phyloP scores from a whole-genome alignment of 2,888 invertebrate species.

The Syritta pipiens region DNA sequence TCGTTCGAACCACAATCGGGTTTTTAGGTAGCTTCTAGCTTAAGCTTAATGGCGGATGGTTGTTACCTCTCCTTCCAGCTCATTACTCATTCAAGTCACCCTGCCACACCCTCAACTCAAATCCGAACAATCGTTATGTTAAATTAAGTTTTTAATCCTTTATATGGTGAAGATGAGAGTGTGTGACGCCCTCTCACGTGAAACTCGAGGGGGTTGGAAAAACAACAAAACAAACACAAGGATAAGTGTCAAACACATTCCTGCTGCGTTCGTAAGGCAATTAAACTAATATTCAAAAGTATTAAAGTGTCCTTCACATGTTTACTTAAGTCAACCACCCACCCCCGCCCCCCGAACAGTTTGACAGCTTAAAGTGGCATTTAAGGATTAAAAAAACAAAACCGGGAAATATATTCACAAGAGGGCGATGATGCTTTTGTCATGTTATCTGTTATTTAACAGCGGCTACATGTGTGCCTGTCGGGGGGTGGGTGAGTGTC shows the following conservation, averaged over 20 bases:
- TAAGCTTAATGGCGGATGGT: conserved; percentile 6
- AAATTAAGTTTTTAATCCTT: conserved; percentile 67
- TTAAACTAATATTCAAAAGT: conserved; percentile 59
- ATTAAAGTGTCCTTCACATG: conserved; percentile 45
- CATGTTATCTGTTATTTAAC: conserved; percentile 61
- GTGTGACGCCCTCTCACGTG: background rate
- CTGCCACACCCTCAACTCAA: conserved; percentile 4
- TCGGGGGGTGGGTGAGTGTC: conserved; percentile 23
- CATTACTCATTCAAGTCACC: conserved; percentile 44
- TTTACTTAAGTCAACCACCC: conserved; percentile 28
- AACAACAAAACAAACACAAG: conserved; percentile 30
- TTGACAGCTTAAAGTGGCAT: conserved; percentile 64
- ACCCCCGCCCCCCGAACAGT: conserved; percentile 6
- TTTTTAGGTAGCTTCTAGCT: background rate
- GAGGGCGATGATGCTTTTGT: conserved; percentile 60
- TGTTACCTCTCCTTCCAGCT: conserved; percentile 22
- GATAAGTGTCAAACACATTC: conserved; percentile 52
- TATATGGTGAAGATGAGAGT: conserved; percentile 29
- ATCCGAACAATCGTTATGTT: conserved; percentile 51
- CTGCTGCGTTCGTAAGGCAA: conserved; percentile 26
- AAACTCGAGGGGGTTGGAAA: background rate
- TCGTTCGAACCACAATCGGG: conserved; percentile 22
- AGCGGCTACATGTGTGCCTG: conserved; percentile 27
- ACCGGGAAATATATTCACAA: conserved; percentile 34
- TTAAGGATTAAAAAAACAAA: conserved; percentile 61